These are phyloP conservation scores for Pterostichus madidus DNA, from an alignment of 2,888 invertebrate genomes.

Conservation along the genomic window DNA sequence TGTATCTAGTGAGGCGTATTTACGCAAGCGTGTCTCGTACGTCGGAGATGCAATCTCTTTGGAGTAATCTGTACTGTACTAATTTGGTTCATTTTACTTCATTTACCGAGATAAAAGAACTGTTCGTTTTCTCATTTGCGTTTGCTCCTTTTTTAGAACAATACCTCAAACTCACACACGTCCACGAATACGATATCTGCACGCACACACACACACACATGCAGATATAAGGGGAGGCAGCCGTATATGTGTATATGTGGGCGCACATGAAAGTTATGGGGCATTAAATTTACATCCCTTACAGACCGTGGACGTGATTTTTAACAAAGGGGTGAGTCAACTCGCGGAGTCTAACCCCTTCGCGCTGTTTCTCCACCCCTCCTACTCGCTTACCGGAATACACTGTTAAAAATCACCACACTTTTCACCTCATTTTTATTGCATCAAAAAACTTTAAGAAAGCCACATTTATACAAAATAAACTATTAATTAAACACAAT, in stretches of 20 bases:
- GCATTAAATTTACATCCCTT: slow-evolving; percentile 70
- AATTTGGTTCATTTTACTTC: slow-evolving; percentile 65
- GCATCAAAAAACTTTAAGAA: not conserved
- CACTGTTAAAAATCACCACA: slow-evolving; percentile 51
- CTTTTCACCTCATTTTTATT: not conserved
- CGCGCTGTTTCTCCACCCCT: not conserved
- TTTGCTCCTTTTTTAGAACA: slow-evolving; percentile 64
- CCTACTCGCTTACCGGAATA: slow-evolving; percentile 35
- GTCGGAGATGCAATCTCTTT: slow-evolving; percentile 40
- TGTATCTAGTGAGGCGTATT: too few relatives aligned
- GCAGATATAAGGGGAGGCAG: slow-evolving; percentile 6
- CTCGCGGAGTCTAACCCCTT: slow-evolving; percentile 66
- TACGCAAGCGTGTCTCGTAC: slow-evolving; percentile 11
- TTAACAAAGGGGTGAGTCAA: slow-evolving; percentile 69
- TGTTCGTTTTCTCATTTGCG: slow-evolving; percentile 65
- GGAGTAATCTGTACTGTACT: slow-evolving; percentile 50
- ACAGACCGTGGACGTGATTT: slow-evolving; percentile 69
- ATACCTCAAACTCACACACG: slow-evolving; percentile 56
- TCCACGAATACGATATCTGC: slow-evolving; percentile 46
- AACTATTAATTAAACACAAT: too few relatives aligned
- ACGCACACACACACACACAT: not conserved
- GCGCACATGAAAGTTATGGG: slow-evolving; percentile 67
- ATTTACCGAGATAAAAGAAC: slow-evolving; percentile 66
- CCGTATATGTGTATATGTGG: slow-evolving; percentile 46
- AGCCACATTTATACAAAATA: not conserved